Conservation (phyloP, 2,113 vertebrate genomes). For the Sapajus apella region DNA sequence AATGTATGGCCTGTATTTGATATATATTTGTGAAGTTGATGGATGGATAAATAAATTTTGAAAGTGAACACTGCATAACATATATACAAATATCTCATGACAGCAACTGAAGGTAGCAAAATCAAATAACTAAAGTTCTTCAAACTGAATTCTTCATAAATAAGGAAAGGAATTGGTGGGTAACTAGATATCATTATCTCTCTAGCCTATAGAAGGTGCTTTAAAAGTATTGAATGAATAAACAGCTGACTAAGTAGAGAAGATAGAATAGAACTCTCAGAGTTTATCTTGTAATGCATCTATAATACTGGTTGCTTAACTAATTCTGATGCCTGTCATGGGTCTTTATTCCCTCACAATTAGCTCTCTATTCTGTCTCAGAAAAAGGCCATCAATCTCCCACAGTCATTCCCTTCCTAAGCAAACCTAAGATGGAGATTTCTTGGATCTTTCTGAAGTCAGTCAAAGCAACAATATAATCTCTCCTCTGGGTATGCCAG, state of each 20-base stretch:
- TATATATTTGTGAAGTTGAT: background rate
- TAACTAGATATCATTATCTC: background rate
- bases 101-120: background rate
- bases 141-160: background rate
- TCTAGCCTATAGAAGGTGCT: background rate
- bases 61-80: background rate
- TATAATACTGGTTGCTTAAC: background rate
- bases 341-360: conserved; percentile 3
- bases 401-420: background rate
- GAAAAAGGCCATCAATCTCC: background rate
- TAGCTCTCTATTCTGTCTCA: conserved; percentile 21
- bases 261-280: background rate
- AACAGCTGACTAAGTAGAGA: background rate
- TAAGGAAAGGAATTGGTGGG: background rate
- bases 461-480: background rate
- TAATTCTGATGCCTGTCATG: background rate
- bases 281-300: background rate
- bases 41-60: background rate
- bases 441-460: background rate
- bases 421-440: background rate
- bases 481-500: background rate
- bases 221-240: background rate
- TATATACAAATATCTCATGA: background rate
- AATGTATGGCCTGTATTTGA: background rate
- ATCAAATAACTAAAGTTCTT: background rate